These are phyloP conservation scores for Elgaria multicarinata DNA, from an alignment of 2,113 vertebrate genomes.

Conservation along the genomic window DNA sequence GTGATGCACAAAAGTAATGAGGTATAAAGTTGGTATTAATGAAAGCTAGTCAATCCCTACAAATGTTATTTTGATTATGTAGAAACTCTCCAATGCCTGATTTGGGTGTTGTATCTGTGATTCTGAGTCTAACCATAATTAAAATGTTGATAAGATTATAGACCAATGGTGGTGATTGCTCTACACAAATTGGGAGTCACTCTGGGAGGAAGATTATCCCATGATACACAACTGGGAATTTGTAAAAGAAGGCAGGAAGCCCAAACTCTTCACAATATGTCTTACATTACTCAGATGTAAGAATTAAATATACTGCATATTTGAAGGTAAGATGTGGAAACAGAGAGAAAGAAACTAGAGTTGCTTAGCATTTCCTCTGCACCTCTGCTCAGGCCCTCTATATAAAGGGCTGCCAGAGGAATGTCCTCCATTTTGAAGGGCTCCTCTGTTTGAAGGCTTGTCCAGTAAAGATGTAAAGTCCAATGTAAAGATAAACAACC, in stretches of 20 bases:
- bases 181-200: background rate
- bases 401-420: no score
- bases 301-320: background rate
- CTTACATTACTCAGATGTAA: background rate
- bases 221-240: background rate
- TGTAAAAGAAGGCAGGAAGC: background rate
- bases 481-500: background rate
- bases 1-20: background rate
- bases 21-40: background rate
- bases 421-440: no score
- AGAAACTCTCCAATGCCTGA: background rate
- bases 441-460: no score
- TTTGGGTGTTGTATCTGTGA: background rate
- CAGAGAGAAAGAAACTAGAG: background rate
- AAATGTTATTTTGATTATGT: background rate
- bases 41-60: background rate
- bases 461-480: no score
- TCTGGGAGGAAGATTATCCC: background rate
- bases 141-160: background rate
- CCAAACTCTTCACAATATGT: background rate
- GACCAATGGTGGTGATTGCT: background rate
- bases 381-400: background rate
- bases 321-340: background rate
- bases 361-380: background rate
- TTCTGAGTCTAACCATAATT: background rate